Conservation (phyloP, 53 echinoderm and acorn worm genomes). For the Zoroaster sp. region DNA sequence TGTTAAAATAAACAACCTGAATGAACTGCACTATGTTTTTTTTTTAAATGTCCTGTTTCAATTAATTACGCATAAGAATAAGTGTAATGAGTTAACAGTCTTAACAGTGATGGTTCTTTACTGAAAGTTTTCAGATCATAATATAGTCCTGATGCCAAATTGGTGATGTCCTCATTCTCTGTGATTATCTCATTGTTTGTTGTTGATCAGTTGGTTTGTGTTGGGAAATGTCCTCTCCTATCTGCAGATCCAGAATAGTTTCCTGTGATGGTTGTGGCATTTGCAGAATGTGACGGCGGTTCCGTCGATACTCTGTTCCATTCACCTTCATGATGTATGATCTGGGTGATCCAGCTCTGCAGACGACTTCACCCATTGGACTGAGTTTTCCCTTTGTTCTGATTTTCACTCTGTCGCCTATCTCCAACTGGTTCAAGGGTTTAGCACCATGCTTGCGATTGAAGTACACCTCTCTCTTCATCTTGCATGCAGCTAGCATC, state of each 20-base stretch:
- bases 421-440: neutral
- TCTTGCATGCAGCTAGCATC: neutral
- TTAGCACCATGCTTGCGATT: constrained; percentile 1
- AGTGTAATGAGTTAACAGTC: too few relatives aligned
- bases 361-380: neutral
- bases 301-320: neutral
- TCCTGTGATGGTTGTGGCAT: neutral
- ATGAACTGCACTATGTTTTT: too few relatives aligned
- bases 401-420: neutral
- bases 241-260: neutral
- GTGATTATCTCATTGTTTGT: neutral
- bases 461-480: constrained; percentile 1
- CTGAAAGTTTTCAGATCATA: neutral
- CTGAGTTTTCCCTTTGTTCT: neutral
- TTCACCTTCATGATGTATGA: neutral
- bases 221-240: neutral
- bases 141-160: constrained; percentile 19
- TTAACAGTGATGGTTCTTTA: too few relatives aligned
- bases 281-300: neutral
- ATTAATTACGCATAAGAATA: too few relatives aligned
- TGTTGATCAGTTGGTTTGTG: neutral
- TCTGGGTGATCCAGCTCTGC: neutral
- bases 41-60: too few relatives aligned
- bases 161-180: neutral
- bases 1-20: too few relatives aligned